These are phyloP conservation scores for Ridgeia piscesae DNA, from an alignment of 1,140 invertebrate genomes.

Conservation along the genomic window DNA sequence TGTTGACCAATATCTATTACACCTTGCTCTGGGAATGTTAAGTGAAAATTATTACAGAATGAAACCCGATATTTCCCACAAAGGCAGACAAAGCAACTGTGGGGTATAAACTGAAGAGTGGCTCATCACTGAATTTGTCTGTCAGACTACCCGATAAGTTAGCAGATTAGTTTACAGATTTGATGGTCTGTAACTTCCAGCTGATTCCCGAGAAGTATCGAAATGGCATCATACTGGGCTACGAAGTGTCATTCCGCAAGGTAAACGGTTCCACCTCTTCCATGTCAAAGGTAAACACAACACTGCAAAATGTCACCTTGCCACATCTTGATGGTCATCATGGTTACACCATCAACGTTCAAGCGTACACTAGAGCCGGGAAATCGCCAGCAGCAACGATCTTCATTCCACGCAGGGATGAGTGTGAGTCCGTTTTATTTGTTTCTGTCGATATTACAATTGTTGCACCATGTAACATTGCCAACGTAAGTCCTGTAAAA, in stretches of 20 bases:
- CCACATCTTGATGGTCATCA: background rate
- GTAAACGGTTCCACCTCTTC: background rate
- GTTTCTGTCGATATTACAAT: background rate
- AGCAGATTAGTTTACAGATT: background rate
- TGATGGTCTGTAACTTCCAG: background rate
- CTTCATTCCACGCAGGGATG: background rate
- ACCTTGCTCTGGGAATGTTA: too few species aligned
- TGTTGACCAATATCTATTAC: too few species aligned
- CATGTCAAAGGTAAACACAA: background rate
- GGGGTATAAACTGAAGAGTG: too few species aligned
- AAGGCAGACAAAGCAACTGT: too few species aligned
- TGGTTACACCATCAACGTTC: background rate
- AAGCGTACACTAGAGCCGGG: background rate
- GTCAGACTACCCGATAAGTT: too few species aligned
- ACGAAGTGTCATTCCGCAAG: background rate
- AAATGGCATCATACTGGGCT: background rate
- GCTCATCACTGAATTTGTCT: too few species aligned
- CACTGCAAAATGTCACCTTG: background rate
- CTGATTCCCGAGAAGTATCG: background rate
- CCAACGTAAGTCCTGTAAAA: too few species aligned
- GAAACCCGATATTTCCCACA: too few species aligned
- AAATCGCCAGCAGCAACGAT: background rate
- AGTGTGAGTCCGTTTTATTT: background rate
- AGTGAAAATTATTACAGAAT: too few species aligned
- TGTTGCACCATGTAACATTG: too few species aligned